These are phyloP conservation scores for Achroia grisella DNA, from an alignment of 1,140 invertebrate species.

Conservation along the genomic window DNA sequence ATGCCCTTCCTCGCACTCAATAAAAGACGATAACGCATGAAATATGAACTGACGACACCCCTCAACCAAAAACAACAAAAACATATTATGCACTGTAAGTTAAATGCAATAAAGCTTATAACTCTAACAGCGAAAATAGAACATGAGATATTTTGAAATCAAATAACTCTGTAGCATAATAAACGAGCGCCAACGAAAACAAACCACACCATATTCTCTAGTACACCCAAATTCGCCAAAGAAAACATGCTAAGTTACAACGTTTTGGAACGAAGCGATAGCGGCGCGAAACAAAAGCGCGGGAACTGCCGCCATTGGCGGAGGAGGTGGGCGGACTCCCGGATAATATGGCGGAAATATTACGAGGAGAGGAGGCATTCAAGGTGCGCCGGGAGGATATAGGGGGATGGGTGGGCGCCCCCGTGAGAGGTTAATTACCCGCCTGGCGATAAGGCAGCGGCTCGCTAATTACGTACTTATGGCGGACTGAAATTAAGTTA, in stretches of 20 bases:
- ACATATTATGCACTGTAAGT: not conserved
- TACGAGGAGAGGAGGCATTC: conserved; percentile 63
- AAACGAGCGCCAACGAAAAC: conserved; percentile 59
- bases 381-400: conserved; percentile 29
- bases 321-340: conserved; percentile 65
- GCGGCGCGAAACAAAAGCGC: conserved; percentile 69
- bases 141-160: conserved; percentile 41
- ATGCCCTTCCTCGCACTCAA: conserved; percentile 69
- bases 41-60: conserved; percentile 69
- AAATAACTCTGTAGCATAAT: conserved; percentile 43
- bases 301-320: conserved; percentile 63
- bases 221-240: conserved; percentile 66
- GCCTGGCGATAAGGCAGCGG: conserved; percentile 70
- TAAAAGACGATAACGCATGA: conserved; percentile 74
- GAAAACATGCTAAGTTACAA: conserved; percentile 58
- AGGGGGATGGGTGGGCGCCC: conserved; percentile 19
- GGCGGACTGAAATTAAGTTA: conserved; percentile 73
- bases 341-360: conserved; percentile 71
- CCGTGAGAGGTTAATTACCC: conserved; percentile 69
- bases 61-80: conserved; percentile 20
- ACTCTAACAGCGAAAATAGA: conserved; percentile 10
- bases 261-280: conserved; percentile 58
- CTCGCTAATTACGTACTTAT: conserved; percentile 73
- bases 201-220: conserved; percentile 48
- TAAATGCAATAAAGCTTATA: conserved; percentile 11